Base-by-base conservation (phyloP, 2,797 vertebrate species). In the Galago senegalensis region DNA sequence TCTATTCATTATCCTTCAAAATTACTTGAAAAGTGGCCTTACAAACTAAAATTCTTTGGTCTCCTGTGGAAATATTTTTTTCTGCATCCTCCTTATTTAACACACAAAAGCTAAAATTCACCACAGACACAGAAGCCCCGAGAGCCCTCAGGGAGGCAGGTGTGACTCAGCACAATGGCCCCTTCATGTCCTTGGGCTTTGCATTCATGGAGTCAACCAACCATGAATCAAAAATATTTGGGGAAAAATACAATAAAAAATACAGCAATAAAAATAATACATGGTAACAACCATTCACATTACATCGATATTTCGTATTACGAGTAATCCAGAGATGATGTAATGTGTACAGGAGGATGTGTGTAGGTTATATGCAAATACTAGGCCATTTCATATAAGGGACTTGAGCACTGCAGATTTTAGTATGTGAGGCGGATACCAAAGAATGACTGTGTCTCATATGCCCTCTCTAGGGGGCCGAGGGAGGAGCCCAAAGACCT, bases 1-100 rank as follows among this genome's bases (percentile, higher is more conserved):
- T 89, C 11, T 81, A 31, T 67, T 88, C 4, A 69, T 75, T 67
- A 79, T 53, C 79, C 72, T 75, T 56, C 43, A 53, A 93, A 94
- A 89, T 73, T 69, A 75, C 5, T 23, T 37, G 27, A 67, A 65
- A 91, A 2, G 23, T 73, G 25, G 43, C 29, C 92, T 92, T 86
- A 83, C 14, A 70, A 85, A 93, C 75, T 37, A 93, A 25, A 40
- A 85, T 81, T 40, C 5, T 53, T 58, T 82, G 34, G 14, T 73
- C 25, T 61, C 20, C 53, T 20, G 29, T 20, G 31, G 81, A 92
- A 53, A 49, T 23, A 10, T 25, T 84, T 70, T 87, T 63, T 89
- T 60, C 83, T 46, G 2, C 49, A 65, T 17, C 27, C 7, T 87
- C 13, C 21, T 77, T 92, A 77, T 46, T 96, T 34, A 87, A 84